Base-by-base conservation (phyloP, 2,888 invertebrate genomes). In the Cactoblastis cactorum region DNA sequence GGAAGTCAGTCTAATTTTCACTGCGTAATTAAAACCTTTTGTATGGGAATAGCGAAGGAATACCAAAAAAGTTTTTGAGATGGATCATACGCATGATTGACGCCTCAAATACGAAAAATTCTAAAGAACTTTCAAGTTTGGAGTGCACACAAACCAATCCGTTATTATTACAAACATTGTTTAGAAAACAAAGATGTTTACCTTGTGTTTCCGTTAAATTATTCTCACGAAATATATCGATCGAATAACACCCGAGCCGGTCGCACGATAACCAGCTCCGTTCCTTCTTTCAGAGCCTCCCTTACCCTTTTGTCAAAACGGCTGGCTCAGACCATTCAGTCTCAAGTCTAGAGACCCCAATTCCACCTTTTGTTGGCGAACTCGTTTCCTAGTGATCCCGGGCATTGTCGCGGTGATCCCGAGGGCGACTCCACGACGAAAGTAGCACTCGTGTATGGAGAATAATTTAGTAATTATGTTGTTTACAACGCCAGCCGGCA, bases 391-490 rank as follows among this genome's bases (percentile, higher is more conserved):
- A 41, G 41, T 41, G 24, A 8, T 6, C 3, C 11, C 9, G 37
- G 35, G 14, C 39, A 14, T 41, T 41, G 41, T 41, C 6, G 12
- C 24, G 8, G 24, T 5, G 5, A 8, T 14, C 41, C 41, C n/a
- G 41, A 14, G 38, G 22, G 38, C 38, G 15, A 38, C 38, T 18
- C 19, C 11, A 12, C 1, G 24, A 24, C 41, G 24, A 41, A 41
- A 41, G 41, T 41, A 41, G 41, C 9, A 3, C 12, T 38, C 38
- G 38, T 41, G 14, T 24, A 8, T 24, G 24, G 41, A 11, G 41
- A n/a, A 41, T 39, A 39, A 22, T 41, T 41, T 41, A 14, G 41
- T 41, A 41, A 41, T 41, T 41, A 6, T 14, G 24, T 24, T 41
- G 41, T 24, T 41, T 41, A 24, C 41, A 24, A 24, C 12, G 14